These are phyloP conservation scores for Catharus bicknelli DNA, from an alignment of 2,113 vertebrate species.

Conservation along the genomic window DNA sequence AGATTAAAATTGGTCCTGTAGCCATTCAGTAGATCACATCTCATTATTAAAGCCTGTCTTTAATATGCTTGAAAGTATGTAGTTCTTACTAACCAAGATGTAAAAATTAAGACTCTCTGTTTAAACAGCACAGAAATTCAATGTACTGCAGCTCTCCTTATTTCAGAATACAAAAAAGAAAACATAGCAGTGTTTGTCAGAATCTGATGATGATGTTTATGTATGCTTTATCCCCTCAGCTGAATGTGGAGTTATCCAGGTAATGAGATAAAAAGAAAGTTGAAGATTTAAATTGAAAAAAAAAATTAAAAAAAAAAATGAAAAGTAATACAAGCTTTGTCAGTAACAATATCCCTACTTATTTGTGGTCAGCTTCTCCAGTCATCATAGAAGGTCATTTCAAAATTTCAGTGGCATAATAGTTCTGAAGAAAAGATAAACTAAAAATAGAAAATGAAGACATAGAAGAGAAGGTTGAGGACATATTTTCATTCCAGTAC, in stretches of 20 bases:
- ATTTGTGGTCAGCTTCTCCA: neutral
- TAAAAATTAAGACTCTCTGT: neutral
- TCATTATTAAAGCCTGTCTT: neutral
- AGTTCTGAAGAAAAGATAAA: neutral
- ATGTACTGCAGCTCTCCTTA: neutral
- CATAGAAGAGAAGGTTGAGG: neutral
- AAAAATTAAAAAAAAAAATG: neutral
- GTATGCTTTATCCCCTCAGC: neutral
- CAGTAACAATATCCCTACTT: neutral
- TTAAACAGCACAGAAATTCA: neutral
- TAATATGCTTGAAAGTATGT: neutral
- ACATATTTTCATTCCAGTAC: neutral
- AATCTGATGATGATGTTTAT: neutral
- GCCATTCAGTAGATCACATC: neutral
- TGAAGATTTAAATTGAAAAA: neutral
- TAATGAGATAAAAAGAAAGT: neutral
- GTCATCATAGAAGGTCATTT: neutral
- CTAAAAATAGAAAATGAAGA: neutral
- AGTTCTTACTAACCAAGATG: accelerated
- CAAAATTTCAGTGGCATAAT: neutral
- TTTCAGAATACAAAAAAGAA: neutral
- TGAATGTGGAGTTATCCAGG: neutral
- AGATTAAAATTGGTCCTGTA: neutral
- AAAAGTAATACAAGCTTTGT: neutral
- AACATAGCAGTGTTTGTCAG: neutral